Base-by-base conservation (phyloP, 2,797 vertebrate species). In the Agapornis canus region DNA sequence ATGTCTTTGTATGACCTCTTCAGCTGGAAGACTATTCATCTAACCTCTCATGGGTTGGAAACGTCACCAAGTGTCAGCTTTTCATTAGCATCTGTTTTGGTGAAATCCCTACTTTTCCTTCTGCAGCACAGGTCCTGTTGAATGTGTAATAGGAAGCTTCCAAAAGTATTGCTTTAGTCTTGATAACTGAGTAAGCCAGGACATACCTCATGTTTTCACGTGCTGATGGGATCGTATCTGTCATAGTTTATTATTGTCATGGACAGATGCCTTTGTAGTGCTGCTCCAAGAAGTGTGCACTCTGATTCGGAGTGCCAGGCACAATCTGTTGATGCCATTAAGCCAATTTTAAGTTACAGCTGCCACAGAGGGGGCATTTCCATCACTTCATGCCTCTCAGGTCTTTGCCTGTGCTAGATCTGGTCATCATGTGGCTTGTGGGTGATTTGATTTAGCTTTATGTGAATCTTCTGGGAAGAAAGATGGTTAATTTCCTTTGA, bases 211-310 rank as follows among this genome's bases (percentile, higher is more conserved):
- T 68, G 57, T 83, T 91, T 92, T 86, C 43, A 29, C 43, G 42
- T 92, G 76, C 69, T 91, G 61, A 35, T 83, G 80, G 79, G 78
- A 92, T 94, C 45, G 13, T 3, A 2, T 64, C 82, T 91, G 79
- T 78, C 64, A 43, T 40, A 48, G 56, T 29, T 93, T 49, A 26
- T 90, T 69, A 54, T 26, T 78, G 45, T 76, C 23, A 21, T 54
- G 83, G 88, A 61, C 82, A 88, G 49, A 75, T 32, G 40, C 19
- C 57, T 82, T 78, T 78, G 84, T 63, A 73, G 52, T 52, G 35
- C 60, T 69, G 54, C 72, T 91, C 23, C 26, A 45, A 64, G 48
- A 77, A 78, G 45, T 0, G n/a, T 68, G 45, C 1, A 0, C 39
- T 73, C 40, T 2, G 21, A 31, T 78, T 87, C 66, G 69, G 15